phyloP scores from a whole-genome alignment of 53 echinoderm and acorn worm species.

The Actinopyga echinites region DNA sequence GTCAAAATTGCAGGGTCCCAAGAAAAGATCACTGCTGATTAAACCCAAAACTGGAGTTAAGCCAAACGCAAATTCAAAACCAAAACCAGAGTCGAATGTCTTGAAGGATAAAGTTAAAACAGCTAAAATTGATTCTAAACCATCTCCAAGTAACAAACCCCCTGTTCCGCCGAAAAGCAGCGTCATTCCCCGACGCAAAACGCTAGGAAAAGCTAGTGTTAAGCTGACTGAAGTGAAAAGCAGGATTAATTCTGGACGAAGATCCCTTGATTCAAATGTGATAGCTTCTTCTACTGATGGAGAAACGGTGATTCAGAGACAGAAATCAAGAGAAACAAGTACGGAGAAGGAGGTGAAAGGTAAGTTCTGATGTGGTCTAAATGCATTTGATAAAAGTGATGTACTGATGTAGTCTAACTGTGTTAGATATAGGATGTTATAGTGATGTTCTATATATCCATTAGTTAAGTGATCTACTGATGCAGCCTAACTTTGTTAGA shows the following conservation, averaged over 20 bases:
- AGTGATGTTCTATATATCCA: too few species aligned
- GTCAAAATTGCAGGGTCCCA: neutral
- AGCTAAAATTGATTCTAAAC: neutral
- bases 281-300: neutral
- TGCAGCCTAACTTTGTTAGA: too few species aligned
- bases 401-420: too few species aligned
- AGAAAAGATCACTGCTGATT: constrained; percentile 44
- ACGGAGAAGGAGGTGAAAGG: constrained; percentile 12
- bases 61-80: constrained; percentile 45
- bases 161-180: constrained; percentile 53
- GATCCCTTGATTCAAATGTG: constrained; percentile 35
- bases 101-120: constrained; percentile 2
- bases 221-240: constrained; percentile 75
- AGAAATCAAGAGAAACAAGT: neutral
- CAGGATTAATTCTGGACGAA: constrained; percentile 78
- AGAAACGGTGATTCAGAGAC: neutral
- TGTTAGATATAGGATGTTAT: too few species aligned
- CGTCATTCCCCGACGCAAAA: constrained; percentile 61
- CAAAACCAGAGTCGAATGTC: neutral
- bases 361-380: neutral
- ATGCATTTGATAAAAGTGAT: too few species aligned
- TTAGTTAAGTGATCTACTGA: too few species aligned
- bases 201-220: constrained; percentile 33
- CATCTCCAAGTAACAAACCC: constrained; percentile 47
- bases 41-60: constrained; percentile 51